Percentiles rank a stretch among this genome's conserved stretches.
Conservation (phyloP, 1,140 invertebrate species). For the Homalodisca vitripennis region DNA sequence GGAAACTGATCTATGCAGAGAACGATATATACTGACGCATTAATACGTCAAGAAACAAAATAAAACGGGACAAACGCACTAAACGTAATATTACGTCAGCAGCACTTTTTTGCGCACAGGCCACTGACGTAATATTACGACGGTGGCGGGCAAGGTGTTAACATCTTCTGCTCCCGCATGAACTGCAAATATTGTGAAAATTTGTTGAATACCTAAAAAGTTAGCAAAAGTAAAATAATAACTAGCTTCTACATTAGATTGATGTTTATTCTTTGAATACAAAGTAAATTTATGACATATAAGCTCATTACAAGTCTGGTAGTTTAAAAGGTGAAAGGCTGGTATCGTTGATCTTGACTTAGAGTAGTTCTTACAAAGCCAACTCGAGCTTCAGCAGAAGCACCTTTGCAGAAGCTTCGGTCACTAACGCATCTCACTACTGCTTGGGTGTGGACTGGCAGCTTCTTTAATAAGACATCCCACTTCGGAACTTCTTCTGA, state of each 20-base stretch:
- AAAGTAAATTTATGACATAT: neutral
- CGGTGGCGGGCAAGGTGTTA: too few relatives aligned
- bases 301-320: too few relatives aligned
- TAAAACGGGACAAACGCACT: too few relatives aligned
- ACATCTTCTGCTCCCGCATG: neutral
- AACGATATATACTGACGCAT: too few relatives aligned
- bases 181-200: neutral
- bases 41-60: too few relatives aligned
- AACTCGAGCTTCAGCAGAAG: conserved; percentile 31
- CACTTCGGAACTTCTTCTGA: neutral
- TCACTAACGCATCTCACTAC: conserved; percentile 41
- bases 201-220: neutral
- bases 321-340: neutral
- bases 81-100: too few relatives aligned
- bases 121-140: too few relatives aligned
- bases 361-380: conserved; percentile 27
- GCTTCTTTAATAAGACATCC: conserved; percentile 25
- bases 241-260: too few relatives aligned
- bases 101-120: too few relatives aligned
- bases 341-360: neutral
- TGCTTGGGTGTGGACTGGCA: conserved; percentile 41
- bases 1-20: too few relatives aligned
- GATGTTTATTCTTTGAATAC: neutral
- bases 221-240: neutral
- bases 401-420: conserved; percentile 38